Evolutionary conservation across 1,140 invertebrate genomes (phyloP).

Genomic region (Drosophila takahashii): DNA sequence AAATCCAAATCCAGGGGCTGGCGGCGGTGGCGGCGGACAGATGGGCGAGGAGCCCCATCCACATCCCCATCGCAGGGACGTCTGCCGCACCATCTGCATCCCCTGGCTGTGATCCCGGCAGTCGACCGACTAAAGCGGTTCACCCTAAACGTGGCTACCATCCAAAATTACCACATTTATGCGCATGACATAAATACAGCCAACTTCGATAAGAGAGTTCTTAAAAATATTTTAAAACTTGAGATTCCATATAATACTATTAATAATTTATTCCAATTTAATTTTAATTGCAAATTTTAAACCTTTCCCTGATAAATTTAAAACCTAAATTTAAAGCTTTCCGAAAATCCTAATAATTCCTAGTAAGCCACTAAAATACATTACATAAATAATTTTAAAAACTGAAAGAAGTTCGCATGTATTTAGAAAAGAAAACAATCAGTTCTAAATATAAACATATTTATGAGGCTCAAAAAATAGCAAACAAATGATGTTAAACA

Average conservation of each 20-base stretch:
- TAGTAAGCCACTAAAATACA: neutral
- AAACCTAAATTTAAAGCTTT: neutral
- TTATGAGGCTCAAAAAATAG: neutral
- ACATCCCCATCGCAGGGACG: conserved; percentile 63
- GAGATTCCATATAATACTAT: neutral
- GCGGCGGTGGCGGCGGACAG: conserved; percentile 64
- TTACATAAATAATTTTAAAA: neutral
- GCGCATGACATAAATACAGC: neutral
- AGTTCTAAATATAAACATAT: neutral
- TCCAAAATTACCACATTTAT: neutral
- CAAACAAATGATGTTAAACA: neutral
- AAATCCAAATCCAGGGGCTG: conserved; percentile 9
- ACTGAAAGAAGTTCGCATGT: neutral
- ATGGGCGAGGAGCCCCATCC: conserved; percentile 72
- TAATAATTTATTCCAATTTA: too few species aligned
- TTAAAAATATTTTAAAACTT: neutral
- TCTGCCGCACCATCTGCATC: conserved; percentile 81
- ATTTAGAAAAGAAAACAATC: neutral
- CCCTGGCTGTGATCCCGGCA: conserved; percentile 68
- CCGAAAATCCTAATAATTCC: neutral
- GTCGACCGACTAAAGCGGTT: conserved; percentile 3
- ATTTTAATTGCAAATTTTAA: too few species aligned
- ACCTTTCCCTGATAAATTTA: too few species aligned
- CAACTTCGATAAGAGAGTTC: neutral
- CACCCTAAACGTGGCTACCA: neutral